Percentiles rank a stretch among this genome's conserved stretches.
phyloP scores from a whole-genome alignment of 1,140 invertebrate genomes.

The Aphaenogaster ashmeadi region DNA sequence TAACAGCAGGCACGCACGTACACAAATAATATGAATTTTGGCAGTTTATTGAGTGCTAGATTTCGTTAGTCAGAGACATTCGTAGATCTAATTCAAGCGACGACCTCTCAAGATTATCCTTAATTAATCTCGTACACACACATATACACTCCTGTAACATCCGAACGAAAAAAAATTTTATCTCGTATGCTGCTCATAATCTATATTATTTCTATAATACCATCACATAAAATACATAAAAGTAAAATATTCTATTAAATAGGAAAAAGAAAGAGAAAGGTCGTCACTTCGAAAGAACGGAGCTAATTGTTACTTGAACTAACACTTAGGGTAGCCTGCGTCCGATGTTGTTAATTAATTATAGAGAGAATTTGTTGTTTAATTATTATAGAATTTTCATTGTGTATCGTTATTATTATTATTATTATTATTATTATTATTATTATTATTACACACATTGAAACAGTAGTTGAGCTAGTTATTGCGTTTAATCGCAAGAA shows the following conservation, averaged over 20 bases:
- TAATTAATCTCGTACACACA: background rate
- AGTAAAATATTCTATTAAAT: background rate
- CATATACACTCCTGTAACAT: background rate
- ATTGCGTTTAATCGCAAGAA: constrained; percentile 69
- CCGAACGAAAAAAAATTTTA: background rate
- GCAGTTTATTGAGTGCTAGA: constrained; percentile 75
- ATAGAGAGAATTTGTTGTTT: constrained; percentile 74
- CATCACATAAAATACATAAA: background rate
- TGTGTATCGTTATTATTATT: constrained; percentile 72
- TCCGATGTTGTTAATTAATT: constrained; percentile 72
- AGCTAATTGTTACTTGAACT: constrained; percentile 76
- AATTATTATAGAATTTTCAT: constrained; percentile 69
- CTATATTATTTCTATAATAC: constrained; percentile 10
- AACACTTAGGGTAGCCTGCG: constrained; percentile 76
- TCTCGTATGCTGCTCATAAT: background rate
- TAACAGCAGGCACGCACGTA: constrained; percentile 65
- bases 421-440: constrained; percentile 72
- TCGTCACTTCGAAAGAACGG: constrained; percentile 50
- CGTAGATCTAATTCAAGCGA: constrained; percentile 74
- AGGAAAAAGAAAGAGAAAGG: background rate
- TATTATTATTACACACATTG: constrained; percentile 71
- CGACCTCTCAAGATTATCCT: constrained; percentile 26
- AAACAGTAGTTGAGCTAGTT: constrained; percentile 79
- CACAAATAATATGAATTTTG: constrained; percentile 63
- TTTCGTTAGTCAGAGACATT: constrained; percentile 76